These are phyloP conservation scores for Sinopyrophorus schimmeli DNA, from an alignment of 2,888 invertebrate species.

Conservation along the genomic window DNA sequence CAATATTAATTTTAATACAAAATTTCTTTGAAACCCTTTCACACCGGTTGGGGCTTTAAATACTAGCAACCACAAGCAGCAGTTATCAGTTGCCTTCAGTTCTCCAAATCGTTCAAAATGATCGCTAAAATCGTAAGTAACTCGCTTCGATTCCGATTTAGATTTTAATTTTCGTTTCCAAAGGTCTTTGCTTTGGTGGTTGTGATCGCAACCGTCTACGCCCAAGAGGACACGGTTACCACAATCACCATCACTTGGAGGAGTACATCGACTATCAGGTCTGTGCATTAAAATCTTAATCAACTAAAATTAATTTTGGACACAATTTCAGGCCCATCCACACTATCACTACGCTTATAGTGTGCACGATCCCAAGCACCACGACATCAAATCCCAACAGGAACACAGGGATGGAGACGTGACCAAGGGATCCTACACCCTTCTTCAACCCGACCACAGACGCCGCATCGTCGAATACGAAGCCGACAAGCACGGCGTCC, in stretches of 20 bases:
- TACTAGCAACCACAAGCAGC: neutral
- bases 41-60: conserved; percentile 9
- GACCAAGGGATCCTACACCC: conserved; percentile 47
- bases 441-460: conserved; percentile 50
- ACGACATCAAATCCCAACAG: conserved; percentile 50
- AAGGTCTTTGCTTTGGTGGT: conserved; percentile 38
- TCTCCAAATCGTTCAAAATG: conserved; percentile 40
- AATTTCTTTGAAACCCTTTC: conserved; percentile 6
- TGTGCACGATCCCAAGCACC: conserved; percentile 49
- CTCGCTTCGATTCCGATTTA: no score
- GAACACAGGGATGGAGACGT: conserved; percentile 48
- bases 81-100: conserved; percentile 40
- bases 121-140: conserved; percentile 43
- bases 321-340: conserved; percentile 43
- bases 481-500: conserved; percentile 49
- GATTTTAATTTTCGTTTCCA: conserved; percentile 2
- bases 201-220: conserved; percentile 28
- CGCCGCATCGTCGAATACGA: conserved; percentile 50
- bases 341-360: conserved; percentile 50
- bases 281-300: conserved; percentile 14
- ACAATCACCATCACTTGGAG: conserved; percentile 44
- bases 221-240: conserved; percentile 30
- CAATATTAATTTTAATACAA: conserved; percentile 10
- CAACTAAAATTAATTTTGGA: neutral
- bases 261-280: conserved; percentile 50